Conservation (phyloP, 1,140 invertebrate species). For the Heliconius hewitsoni region DNA sequence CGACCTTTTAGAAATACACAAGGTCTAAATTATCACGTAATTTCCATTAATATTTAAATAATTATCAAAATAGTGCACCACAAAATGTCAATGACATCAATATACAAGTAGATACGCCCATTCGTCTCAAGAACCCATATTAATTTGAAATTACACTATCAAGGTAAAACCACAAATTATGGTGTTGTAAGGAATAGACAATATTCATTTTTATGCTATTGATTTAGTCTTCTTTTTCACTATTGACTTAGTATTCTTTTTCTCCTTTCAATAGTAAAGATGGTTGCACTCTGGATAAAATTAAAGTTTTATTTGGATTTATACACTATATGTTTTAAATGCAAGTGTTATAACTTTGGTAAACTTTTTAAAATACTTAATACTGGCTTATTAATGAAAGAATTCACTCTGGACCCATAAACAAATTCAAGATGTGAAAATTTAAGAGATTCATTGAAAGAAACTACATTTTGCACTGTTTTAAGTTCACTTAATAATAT, state of each 20-base stretch:
- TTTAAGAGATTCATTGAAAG: conserved; percentile 53
- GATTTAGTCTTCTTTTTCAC: background rate
- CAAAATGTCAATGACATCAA: conserved; percentile 5
- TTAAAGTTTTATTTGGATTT: background rate
- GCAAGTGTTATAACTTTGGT: background rate
- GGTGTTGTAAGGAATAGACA: background rate
- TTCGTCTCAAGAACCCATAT: background rate
- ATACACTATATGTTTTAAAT: background rate
- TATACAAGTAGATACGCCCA: background rate
- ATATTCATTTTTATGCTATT: background rate
- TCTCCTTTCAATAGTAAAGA: background rate
- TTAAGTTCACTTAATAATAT: conserved; percentile 49
- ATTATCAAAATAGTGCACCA: background rate
- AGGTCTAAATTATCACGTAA: background rate
- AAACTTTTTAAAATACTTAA: conserved; percentile 46
- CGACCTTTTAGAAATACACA: background rate
- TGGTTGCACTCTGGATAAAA: background rate
- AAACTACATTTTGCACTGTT: conserved; percentile 46
- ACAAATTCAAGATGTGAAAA: conserved; percentile 71
- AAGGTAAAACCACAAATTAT: background rate
- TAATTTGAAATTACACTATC: background rate
- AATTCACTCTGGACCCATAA: conserved; percentile 58
- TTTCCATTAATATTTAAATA: background rate
- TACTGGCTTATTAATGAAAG: conserved; percentile 54
- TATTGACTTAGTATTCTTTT: background rate